These are phyloP conservation scores for Burhinus bistriatus DNA, from an alignment of 2,113 vertebrate species.

Conservation along the genomic window DNA sequence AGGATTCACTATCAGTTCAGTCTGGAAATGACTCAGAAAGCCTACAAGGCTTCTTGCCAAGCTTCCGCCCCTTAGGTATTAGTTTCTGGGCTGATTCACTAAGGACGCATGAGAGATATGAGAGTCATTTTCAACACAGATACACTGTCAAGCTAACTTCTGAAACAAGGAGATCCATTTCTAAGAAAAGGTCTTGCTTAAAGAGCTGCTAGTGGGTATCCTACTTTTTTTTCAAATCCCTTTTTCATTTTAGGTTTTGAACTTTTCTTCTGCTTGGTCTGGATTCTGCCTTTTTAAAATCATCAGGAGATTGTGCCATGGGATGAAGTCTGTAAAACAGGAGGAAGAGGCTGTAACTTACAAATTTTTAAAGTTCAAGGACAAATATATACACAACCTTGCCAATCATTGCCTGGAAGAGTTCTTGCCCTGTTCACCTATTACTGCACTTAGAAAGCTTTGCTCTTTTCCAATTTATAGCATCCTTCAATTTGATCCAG, in stretches of 20 bases:
- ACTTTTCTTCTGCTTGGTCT: not conserved
- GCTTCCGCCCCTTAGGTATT: not conserved
- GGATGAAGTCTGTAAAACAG: not conserved
- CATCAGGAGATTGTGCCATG: not conserved
- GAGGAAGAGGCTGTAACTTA: not conserved
- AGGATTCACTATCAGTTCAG: not conserved
- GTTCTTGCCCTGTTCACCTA: not conserved
- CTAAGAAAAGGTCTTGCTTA: not conserved
- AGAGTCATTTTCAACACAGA: slow-evolving; percentile 30
- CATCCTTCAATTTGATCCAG: not conserved
- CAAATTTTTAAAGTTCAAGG: not conserved
- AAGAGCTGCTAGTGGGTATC: not conserved
- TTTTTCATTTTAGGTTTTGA: not conserved
- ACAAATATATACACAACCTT: not conserved
- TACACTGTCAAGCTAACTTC: slow-evolving; percentile 20
- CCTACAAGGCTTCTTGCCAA: not conserved
- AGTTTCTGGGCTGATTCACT: not conserved
- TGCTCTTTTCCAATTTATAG: not conserved
- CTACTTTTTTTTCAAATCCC: not conserved
- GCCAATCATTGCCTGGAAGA: not conserved
- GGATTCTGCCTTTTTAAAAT: not conserved
- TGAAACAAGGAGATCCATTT: slow-evolving; percentile 9
- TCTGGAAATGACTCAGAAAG: slow-evolving; percentile 16
- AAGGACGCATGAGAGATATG: not conserved
- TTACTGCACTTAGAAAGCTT: not conserved